A percentile compares a stretch with the other conserved stretches of the same genome.
Evolutionary conservation across 2,888 invertebrate genomes (phyloP).

Genomic region (Meiosimyza decipiens): DNA sequence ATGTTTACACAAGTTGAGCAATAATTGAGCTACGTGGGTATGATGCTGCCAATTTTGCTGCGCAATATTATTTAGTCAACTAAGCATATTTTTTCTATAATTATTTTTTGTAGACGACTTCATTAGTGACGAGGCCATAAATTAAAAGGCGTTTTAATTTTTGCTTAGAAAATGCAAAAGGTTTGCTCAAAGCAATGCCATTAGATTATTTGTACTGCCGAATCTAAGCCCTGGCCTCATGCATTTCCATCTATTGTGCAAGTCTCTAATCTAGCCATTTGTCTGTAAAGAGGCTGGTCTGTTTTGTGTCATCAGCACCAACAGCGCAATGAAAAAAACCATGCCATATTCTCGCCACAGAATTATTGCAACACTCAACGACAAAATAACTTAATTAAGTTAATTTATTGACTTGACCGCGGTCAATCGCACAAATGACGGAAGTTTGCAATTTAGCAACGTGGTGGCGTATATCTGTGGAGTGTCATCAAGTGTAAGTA

Average conservation of each 20-base stretch:
- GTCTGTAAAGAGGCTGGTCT: slow-evolving; percentile 3
- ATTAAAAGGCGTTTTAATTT: slow-evolving; percentile 28
- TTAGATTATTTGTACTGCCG: not conserved
- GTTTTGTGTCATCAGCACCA: not conserved
- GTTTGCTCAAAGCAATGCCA: slow-evolving; percentile 11
- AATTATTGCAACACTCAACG: slow-evolving; percentile 27
- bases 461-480: too few relatives aligned
- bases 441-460: slow-evolving; percentile 48
- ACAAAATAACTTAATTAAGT: slow-evolving; percentile 33
- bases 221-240: not conserved
- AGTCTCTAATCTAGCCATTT: not conserved
- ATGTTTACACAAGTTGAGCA: slow-evolving; percentile 4
- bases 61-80: slow-evolving; percentile 20
- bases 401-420: slow-evolving; percentile 24
- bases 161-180: too few relatives aligned
- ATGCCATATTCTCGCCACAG: slow-evolving; percentile 15
- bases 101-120: too few relatives aligned
- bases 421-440: slow-evolving; percentile 37
- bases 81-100: not conserved
- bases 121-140: slow-evolving; percentile 14
- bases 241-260: slow-evolving; percentile 18
- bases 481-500: too few relatives aligned
- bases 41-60: slow-evolving; percentile 12
- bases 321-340: not conserved
- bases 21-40: slow-evolving; percentile 14